Evolutionary conservation across 2,888 invertebrate genomes (phyloP).

Genomic region (Tiliacea citrago): DNA sequence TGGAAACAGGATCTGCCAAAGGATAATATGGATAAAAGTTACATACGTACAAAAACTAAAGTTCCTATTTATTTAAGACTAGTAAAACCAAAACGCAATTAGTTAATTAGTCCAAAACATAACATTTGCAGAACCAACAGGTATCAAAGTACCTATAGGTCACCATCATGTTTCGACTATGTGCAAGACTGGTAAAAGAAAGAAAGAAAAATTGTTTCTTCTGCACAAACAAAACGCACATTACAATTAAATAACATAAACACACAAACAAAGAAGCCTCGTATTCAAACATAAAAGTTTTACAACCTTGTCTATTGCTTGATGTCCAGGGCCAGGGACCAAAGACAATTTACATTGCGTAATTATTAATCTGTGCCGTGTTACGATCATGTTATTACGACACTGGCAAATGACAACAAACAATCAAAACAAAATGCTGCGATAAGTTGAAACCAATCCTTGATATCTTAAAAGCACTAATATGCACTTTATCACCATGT

Average conservation of each 20-base stretch:
- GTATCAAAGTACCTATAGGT: not conserved
- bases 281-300: too few species aligned
- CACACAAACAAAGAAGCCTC: too few species aligned
- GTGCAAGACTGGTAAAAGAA: not conserved
- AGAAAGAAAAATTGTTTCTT: too few species aligned
- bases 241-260: too few species aligned
- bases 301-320: too few species aligned
- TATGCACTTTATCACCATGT: constrained; percentile 13
- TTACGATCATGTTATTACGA: too few species aligned
- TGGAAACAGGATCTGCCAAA: not conserved
- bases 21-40: not conserved
- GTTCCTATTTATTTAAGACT: not conserved
- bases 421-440: not conserved
- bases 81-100: not conserved
- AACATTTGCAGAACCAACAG: not conserved
- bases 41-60: too few species aligned
- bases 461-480: constrained; percentile 10
- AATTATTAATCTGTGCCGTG: too few species aligned
- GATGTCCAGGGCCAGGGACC: too few species aligned
- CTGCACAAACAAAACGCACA: too few species aligned
- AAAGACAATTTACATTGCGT: too few species aligned
- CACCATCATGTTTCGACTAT: not conserved
- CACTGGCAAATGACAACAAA: too few species aligned
- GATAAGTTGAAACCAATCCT: constrained; percentile 7
- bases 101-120: not conserved